These are phyloP conservation scores for Corythornis cristatus DNA, from an alignment of 2,113 vertebrate species.

Conservation along the genomic window DNA sequence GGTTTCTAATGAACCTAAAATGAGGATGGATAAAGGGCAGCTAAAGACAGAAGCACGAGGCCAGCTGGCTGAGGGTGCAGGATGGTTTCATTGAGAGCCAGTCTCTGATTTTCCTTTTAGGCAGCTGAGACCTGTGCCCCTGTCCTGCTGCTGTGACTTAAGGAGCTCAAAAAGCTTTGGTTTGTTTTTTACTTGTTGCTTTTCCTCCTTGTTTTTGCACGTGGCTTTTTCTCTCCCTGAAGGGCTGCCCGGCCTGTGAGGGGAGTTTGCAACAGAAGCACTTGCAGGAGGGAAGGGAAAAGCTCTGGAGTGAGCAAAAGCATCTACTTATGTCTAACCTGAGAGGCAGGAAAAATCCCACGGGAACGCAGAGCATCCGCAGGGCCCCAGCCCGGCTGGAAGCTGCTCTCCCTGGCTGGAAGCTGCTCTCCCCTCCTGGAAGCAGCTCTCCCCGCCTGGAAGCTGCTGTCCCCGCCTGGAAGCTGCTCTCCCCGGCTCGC, in stretches of 20 bases:
- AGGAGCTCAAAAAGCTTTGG: neutral
- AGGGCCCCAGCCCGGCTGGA: neutral
- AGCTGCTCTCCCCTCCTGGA: no score
- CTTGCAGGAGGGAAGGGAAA: neutral
- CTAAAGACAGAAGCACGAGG: neutral
- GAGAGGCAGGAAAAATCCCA: neutral
- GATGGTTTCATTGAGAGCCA: neutral
- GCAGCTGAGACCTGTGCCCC: neutral
- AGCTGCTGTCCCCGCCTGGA: conserved; percentile 53
- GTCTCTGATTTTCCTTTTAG: neutral
- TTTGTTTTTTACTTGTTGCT: neutral
- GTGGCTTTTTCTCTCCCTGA: neutral
- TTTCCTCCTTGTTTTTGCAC: neutral
- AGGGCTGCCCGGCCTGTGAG: neutral
- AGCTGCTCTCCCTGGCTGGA: neutral
- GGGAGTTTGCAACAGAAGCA: neutral
- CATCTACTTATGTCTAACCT: neutral
- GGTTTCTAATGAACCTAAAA: neutral
- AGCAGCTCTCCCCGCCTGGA: neutral
- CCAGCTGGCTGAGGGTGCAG: neutral
- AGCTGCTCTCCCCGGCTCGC: neutral
- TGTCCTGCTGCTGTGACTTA: neutral
- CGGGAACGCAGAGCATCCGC: neutral
- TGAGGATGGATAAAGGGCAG: neutral
- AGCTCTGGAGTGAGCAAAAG: neutral